Percentiles rank a stretch among this genome's conserved stretches.
phyloP scores from a whole-genome alignment of 1,140 invertebrate genomes.

The Palaemon carinicauda region DNA sequence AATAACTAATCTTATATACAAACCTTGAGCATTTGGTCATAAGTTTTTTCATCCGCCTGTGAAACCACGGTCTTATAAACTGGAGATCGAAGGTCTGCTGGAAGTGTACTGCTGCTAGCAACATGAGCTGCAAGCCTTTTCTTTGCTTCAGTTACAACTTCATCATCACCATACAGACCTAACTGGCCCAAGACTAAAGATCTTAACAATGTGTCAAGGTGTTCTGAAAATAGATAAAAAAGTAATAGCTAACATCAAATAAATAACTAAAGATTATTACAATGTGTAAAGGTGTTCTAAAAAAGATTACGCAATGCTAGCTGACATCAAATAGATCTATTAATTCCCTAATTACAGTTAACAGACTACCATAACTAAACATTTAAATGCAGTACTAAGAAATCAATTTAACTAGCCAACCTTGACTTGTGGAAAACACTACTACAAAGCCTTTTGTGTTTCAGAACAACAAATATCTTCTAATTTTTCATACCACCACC shows the following conservation, averaged over 20 bases:
- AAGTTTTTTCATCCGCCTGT: constrained; percentile 75
- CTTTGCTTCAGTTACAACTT: constrained; percentile 77
- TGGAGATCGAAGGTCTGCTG: constrained; percentile 86
- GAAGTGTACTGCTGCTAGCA: constrained; percentile 71
- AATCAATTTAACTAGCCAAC: too few species aligned
- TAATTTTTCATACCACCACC: too few species aligned
- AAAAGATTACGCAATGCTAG: too few species aligned
- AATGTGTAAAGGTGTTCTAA: too few species aligned
- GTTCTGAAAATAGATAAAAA: constrained; percentile 66
- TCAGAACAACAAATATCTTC: too few species aligned
- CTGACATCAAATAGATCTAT: not conserved
- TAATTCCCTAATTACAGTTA: not conserved
- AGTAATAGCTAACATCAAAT: too few species aligned
- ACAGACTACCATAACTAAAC: not conserved
- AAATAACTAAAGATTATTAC: too few species aligned
- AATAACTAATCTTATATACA: constrained; percentile 18
- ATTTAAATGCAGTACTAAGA: too few species aligned
- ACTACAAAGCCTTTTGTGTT: too few species aligned
- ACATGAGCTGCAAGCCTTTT: constrained; percentile 77
- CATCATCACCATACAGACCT: constrained; percentile 80
- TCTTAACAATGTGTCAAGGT: constrained; percentile 84
- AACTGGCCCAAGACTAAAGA: constrained; percentile 83
- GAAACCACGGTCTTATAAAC: constrained; percentile 87
- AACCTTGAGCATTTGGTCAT: constrained; percentile 79
- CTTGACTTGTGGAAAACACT: too few species aligned